Evolutionary conservation across 2,888 invertebrate species (phyloP), one percentile per base, ranked within the genome.

Genomic region (Tricholauxania praeusta): DNA sequence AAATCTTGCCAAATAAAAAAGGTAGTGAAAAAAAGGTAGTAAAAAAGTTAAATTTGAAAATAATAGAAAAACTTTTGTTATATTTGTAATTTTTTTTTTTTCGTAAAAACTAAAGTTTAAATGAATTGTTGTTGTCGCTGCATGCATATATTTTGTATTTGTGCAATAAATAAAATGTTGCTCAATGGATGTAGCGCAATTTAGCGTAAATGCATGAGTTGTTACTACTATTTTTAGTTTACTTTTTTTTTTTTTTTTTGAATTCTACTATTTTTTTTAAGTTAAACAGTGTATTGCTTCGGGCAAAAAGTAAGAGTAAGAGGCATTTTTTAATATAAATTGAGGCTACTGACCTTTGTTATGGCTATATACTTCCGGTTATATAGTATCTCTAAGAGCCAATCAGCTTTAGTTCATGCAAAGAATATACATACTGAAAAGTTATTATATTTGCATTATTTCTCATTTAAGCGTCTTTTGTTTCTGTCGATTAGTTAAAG

Each of bases 1-100:
- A 12, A 32, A 70, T 62, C 12, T 12, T 52, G 12, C 12, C n/a
- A n/a, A 15, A 17, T 15, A 32, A 6, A 14, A 59, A 59, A 53
- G n/a, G 53, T 6, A 10, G n/a, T 10, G 1, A 2, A 19, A 53
- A 52, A 53, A 57, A 12, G 22, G 22, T 28, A 57, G 57, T 57
- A 28, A 57, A 80, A 82, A 81, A 82, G 82, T 82, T 82, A 81
- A 81, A 81, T 81, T 81, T 82, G 82, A 82, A 81, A 82, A 81
- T 81, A 81, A 81, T 81, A 81, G 81, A 81, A 81, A 81, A 81
- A 81, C 80, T 81, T 81, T 39, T 39, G 39, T 4, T 39, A 39
- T 39, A 10, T 39, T 39, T 39, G 39, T 39, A 10, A 39, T 8
- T 39, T 39, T 10, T 39, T 39, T 39, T 39, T 39, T 39, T 81